Percentiles rank a stretch among this genome's conserved stretches.
Conservation (phyloP, 1,140 invertebrate genomes). For the Drosophila saltans region DNA sequence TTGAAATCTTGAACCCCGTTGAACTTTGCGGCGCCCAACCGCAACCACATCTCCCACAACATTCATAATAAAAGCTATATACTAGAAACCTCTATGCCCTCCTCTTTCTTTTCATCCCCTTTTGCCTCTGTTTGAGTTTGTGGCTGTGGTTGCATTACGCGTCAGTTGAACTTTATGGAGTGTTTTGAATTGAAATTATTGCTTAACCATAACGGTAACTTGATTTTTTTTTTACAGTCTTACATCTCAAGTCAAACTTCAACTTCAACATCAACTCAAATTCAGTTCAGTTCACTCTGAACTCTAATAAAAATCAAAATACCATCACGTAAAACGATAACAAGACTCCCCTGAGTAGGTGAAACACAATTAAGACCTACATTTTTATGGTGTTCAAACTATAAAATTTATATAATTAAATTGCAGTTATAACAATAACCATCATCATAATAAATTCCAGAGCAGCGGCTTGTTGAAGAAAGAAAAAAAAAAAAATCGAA, state of each 20-base stretch:
- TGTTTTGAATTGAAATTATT: conserved; percentile 67
- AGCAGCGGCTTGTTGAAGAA: neutral
- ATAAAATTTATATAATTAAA: conserved; percentile 81
- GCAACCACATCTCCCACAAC: conserved; percentile 40
- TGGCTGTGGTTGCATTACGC: conserved; percentile 43
- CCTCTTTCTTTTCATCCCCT: neutral
- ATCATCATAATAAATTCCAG: conserved; percentile 13
- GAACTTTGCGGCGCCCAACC: conserved; percentile 69
- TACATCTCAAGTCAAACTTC: conserved; percentile 38
- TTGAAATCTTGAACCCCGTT: conserved; percentile 65
- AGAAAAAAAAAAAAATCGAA: conserved; percentile 8
- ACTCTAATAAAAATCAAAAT: conserved; percentile 72
- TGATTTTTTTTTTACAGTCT: neutral
- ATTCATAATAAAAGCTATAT: conserved; percentile 26
- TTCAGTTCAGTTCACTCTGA: conserved; percentile 51
- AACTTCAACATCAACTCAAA: conserved; percentile 28
- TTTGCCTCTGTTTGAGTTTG: neutral
- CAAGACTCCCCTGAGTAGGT: conserved; percentile 52
- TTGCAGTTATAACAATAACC: conserved; percentile 69
- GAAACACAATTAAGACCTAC: conserved; percentile 76
- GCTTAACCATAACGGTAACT: conserved; percentile 72
- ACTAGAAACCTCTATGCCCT: conserved; percentile 14
- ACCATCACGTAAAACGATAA: conserved; percentile 75
- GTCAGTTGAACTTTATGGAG: conserved; percentile 63
- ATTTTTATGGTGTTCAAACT: conserved; percentile 80